Evolutionary conservation across 2,888 invertebrate species (phyloP), one percentile per base, ranked within the genome.

Genomic region (Nomada fabriciana): DNA sequence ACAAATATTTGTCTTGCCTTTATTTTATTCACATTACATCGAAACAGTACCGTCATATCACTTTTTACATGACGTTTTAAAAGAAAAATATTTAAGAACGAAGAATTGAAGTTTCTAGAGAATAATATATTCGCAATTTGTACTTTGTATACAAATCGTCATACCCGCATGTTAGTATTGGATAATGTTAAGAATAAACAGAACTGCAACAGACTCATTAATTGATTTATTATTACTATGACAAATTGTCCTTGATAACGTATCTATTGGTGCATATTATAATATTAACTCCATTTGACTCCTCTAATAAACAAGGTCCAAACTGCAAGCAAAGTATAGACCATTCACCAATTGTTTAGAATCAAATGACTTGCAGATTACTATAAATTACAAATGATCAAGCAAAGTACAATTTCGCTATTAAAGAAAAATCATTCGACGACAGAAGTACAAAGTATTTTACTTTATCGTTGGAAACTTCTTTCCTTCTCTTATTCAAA

Each of bases 211-310:
- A 59, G 13, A 59, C 11, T 65, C 47, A 47, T 59, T 42, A 7
- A 13, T 25, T 55, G 57, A 50, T 59, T 60, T 59, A 36, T 25
- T 57, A 23, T 52, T 59, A 50, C 2, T 7, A 55, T 47, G 29
- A 55, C 55, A 64, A 60, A 60, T 23, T 67, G 23, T 60, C 52
- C 67, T 74, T 74, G 74, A 60, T 74, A 67, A 52, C 52, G 7
- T 59, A 60, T 60, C 60, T 50, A 52, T 52, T 11, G 36, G 50
- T 50, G 36, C 36, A 60, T 3, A 15, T 15, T 23, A 36, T 5
- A 59, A 53, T 50, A 50, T 78, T 75, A 61, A 59, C 74, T 61
- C 36, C 63, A 71, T 72, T 82, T 82, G 70, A 82, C 71, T 53
- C 69, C 67, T 9, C 13, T 59, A 42, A 42, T 57, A 63, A 53